These are phyloP conservation scores for Nyctereutes procyonoides DNA, from an alignment of 2,113 vertebrate species.

Conservation along the genomic window DNA sequence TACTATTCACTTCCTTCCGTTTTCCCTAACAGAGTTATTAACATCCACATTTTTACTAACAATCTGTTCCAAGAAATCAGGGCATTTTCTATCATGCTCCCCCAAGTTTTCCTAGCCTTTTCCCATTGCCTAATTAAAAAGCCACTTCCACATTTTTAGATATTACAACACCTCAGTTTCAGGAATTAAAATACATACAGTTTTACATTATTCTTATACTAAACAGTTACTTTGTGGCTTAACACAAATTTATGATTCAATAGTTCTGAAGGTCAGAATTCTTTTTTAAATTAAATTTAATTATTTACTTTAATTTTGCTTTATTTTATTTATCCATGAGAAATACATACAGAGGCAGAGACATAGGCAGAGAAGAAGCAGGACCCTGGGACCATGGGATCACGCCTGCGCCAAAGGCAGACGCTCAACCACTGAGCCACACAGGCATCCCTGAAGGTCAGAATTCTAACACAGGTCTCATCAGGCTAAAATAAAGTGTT, in stretches of 20 bases:
- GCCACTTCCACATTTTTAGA: not conserved
- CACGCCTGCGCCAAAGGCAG: no score
- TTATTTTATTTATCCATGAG: no score
- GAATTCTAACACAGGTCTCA: not conserved
- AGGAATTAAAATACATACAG: not conserved
- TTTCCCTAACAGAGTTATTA: not conserved
- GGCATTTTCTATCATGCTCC: not conserved
- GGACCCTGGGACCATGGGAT: no score
- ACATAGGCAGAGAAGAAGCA: no score
- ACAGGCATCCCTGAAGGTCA: not conserved
- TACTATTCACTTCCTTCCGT: not conserved
- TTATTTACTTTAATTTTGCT: no score
- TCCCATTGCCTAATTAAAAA: not conserved
- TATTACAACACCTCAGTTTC: not conserved
- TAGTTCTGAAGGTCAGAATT: not conserved
- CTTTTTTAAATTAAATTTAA: no score
- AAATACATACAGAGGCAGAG: no score
- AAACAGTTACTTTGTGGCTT: not conserved
- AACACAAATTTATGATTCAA: not conserved
- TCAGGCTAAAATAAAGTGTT: not conserved
- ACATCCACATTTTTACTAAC: not conserved
- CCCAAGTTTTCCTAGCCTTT: not conserved
- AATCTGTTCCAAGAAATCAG: not conserved
- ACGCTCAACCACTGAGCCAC: no score
- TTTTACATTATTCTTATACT: not conserved